These are phyloP conservation scores for Oscheius sp. DNA, from an alignment of 2,888 invertebrate genomes.

Conservation along the genomic window DNA sequence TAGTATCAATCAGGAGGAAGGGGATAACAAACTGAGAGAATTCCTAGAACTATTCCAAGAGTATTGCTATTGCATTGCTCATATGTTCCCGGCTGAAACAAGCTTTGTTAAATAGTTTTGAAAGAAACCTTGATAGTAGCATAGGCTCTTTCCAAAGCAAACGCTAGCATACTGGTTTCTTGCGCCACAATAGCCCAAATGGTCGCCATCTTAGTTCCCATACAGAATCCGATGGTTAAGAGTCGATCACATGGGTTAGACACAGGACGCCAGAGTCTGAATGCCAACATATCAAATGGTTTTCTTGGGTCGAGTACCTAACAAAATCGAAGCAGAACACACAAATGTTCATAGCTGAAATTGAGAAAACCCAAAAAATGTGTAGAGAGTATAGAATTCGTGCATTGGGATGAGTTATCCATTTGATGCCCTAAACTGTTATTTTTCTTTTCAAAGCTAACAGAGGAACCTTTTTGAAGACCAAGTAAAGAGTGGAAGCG, in stretches of 20 bases:
- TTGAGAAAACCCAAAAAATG: conserved; percentile 8
- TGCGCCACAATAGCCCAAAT: conserved; percentile 2
- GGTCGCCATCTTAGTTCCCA: conserved; percentile 1
- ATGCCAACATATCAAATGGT: background rate
- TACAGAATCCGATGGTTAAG: conserved; percentile 22
- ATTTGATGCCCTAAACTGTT: conserved; percentile 8
- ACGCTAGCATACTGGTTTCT: conserved; percentile 17
- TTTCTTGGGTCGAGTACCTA: background rate
- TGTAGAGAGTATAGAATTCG: conserved; percentile 8
- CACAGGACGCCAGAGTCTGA: background rate
- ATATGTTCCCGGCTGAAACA: background rate
- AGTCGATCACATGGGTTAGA: conserved; percentile 11
- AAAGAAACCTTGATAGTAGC: background rate
- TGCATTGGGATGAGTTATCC: conserved; percentile 23
- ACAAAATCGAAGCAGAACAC: conserved; percentile 10
- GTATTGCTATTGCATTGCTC: background rate
- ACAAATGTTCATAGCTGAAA: conserved; percentile 4
- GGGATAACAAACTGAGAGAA: background rate
- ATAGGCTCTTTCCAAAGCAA: conserved; percentile 20
- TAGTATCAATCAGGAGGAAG: background rate
- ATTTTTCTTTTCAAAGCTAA: no score
- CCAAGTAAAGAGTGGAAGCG: background rate
- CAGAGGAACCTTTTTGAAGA: background rate
- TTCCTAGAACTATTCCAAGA: conserved; percentile 8
- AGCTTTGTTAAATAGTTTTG: no score